Evolutionary conservation across 2,797 vertebrate genomes (phyloP), one percentile per base, ranked within the genome.

Genomic region (Poeciliopsis paucimaculata): DNA sequence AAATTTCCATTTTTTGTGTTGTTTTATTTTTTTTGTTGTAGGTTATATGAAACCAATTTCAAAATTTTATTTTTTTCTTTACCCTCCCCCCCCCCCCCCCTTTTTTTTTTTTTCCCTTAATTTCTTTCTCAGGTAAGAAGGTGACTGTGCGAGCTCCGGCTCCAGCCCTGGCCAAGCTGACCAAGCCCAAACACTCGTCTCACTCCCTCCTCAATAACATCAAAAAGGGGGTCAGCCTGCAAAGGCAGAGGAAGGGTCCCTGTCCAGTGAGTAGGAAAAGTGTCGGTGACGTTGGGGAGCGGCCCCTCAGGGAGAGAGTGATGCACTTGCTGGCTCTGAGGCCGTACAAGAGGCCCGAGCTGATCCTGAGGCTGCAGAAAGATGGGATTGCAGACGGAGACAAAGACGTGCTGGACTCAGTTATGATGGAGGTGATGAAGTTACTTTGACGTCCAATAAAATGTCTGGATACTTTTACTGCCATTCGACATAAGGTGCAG

Each of bases 281-380:
- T 91, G 77, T 83, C 89, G 23, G 90, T 82, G 91, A 94, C 82
- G 78, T 97, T 94, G 83, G 94, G 93, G 91, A 94, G 90, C 94
- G 95, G 82, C 96, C 96, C 20, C 95, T 98, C 82, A 94, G 95
- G 72, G 97, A 99, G 73, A 94, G 97, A 45, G 91, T 98, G 4
- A 92, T 96, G 45, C 98, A 99, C 90, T 94, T 98, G 87, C 94
- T 99, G 95, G 98, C 97, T 13, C 96, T 99, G 83, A 97, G 97
- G 93, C 97, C 97, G 18, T 98, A 97, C 89, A 96, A 95, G 90
- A 97, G 96, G 86, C 96, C 97, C 0, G 97, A 99, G 76, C 92
- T 99, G 80, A 95, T 99, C 82, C 89, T 98, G 80, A 93, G 97
- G 82, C 92, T 99, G 80, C 96, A 97, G 94, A 97, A 94, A 84